Conservation (phyloP, 2,113 vertebrate genomes). For the Centropristis striata region DNA sequence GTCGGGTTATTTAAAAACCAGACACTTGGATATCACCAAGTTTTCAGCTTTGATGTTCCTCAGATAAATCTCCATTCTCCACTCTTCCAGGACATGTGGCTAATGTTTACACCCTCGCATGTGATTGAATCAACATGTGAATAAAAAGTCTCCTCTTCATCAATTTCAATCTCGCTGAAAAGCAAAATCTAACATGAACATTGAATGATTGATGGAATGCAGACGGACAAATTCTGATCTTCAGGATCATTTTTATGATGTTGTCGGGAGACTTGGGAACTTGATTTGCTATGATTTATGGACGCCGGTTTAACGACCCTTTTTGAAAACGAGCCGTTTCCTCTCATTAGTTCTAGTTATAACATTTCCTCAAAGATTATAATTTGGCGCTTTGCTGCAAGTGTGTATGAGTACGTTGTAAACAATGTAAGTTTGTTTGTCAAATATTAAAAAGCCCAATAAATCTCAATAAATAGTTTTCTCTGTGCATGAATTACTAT, state of each 20-base stretch:
- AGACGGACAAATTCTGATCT: neutral
- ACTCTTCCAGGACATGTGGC: neutral
- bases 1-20: too few species aligned
- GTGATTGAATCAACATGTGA: neutral
- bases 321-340: too few species aligned
- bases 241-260: neutral
- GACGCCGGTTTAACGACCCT: neutral
- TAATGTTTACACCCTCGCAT: neutral
- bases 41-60: too few species aligned
- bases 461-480: too few species aligned
- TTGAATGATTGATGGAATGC: neutral
- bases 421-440: too few species aligned
- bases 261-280: neutral
- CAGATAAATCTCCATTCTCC: too few species aligned
- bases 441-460: neutral
- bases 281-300: neutral
- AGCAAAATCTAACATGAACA: neutral
- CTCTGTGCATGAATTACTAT: neutral
- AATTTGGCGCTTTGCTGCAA: too few species aligned
- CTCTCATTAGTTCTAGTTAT: too few species aligned
- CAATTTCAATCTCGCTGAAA: neutral
- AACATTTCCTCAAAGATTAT: too few species aligned
- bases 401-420: too few species aligned
- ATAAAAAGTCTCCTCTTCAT: too few species aligned
- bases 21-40: too few species aligned